Evolutionary conservation across 2,113 vertebrate genomes (phyloP).

Genomic region (Microcebus lehilahytsara): DNA sequence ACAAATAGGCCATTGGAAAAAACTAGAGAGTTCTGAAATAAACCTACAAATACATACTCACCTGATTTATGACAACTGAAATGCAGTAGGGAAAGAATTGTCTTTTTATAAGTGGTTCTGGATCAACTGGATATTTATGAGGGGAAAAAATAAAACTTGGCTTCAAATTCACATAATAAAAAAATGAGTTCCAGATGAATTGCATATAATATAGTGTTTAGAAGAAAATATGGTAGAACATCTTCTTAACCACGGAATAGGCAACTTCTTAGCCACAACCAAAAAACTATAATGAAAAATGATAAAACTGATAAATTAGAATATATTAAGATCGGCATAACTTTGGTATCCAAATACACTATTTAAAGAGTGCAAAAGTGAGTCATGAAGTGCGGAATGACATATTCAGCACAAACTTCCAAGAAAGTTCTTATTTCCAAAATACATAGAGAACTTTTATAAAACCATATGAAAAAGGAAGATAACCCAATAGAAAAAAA

Average conservation of each 20-base stretch:
- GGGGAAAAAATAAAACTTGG: background rate
- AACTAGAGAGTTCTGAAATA: background rate
- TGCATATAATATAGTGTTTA: background rate
- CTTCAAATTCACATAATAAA: background rate
- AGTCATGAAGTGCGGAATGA: background rate
- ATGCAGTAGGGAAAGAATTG: background rate
- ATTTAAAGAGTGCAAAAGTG: background rate
- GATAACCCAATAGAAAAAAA: background rate
- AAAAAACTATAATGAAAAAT: background rate
- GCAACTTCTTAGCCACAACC: background rate
- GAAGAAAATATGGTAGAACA: constrained; percentile 25
- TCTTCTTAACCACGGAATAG: background rate
- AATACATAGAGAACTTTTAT: background rate
- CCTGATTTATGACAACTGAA: background rate
- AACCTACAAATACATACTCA: background rate
- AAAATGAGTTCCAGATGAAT: background rate
- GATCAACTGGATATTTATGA: background rate
- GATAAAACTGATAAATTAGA: background rate
- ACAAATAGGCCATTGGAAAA: background rate
- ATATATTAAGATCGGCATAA: background rate
- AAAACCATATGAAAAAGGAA: background rate
- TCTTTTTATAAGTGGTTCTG: background rate
- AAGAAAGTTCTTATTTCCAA: background rate
- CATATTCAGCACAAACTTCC: background rate
- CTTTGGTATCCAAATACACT: background rate